Conservation (phyloP, 2,113 vertebrate genomes). For the Mesocricetus auratus region DNA sequence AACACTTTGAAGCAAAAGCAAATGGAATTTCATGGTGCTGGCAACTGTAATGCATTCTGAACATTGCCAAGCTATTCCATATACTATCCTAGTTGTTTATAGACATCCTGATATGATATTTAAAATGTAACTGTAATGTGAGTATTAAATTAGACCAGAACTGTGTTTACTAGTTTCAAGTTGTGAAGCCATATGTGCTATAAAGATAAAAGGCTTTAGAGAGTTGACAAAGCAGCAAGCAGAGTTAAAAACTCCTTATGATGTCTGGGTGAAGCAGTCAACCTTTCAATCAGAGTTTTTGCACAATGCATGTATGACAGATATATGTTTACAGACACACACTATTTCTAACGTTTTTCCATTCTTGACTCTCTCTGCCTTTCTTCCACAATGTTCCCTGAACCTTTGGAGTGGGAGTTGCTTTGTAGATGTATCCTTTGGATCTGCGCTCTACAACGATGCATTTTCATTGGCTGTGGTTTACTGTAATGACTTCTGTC, state of each 20-base stretch:
- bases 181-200: constrained; percentile 2
- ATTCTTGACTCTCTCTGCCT: not conserved
- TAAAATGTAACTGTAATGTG: constrained; percentile 21
- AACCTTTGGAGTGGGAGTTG: not conserved
- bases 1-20: constrained; percentile 64
- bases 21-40: constrained; percentile 45
- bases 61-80: not conserved
- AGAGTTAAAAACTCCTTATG: not conserved
- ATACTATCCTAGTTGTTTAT: constrained; percentile 56
- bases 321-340: not conserved
- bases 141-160: constrained; percentile 59
- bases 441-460: not conserved
- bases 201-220: constrained; percentile 58
- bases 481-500: not conserved
- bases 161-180: constrained; percentile 23
- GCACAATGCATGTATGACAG: not conserved
- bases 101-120: constrained; percentile 42
- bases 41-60: constrained; percentile 18
- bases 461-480: not conserved
- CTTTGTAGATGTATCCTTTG: not conserved
- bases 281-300: not conserved
- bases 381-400: not conserved
- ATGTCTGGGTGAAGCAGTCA: not conserved
- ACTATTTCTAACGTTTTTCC: not conserved
- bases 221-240: not conserved